Base-by-base conservation (phyloP, 1,140 invertebrate genomes). In the Stegodyphus mimosarum region DNA sequence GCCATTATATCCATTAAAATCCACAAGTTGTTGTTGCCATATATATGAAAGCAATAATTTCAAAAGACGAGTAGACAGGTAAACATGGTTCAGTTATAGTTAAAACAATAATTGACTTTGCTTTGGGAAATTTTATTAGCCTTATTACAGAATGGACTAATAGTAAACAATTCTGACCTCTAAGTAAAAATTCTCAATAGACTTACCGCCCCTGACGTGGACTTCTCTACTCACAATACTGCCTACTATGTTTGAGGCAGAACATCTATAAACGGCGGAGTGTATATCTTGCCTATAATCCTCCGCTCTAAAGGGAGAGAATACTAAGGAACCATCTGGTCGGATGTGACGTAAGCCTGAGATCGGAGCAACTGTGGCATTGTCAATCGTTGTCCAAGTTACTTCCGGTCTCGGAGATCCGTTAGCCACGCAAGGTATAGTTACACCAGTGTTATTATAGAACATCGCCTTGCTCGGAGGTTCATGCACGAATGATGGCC, bases 171-270 rank as follows among this genome's bases (percentile, higher is more conserved):
- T 2, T 60, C 15, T 60, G 55, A 60, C 15, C 9, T 60, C 10
- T n/a, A 55, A 60, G 18, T 17, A 53, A 77, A 1, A 11, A 7
- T 33, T 33, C 33, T 33, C 33, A 33, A 70, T 33, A 64, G 13
- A 91, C 93, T 93, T 93, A 98, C 97, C 97, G 91, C 96, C 96
- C 93, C 96, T 93, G 53, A 98, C 96, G 90, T 97, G 96, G 87
- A 98, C 96, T 91, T 97, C 96, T 71, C 96, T 92, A 52, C 96
- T 98, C 88, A 96, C 94, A 88, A 98, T 96, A 5, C 95, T 95
- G 87, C 97, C 97, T 84, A 96, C 95, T 72, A 94, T 93, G 90
- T 97, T 98, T 87, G 94, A 93, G n/a, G 96, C 96, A 70, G 97
- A 91, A 91, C 97, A 99, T 87, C 95, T 94, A 91, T 98, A 91